Evolutionary conservation across 2,797 vertebrate genomes (phyloP).

Genomic region (Capromys pilorides): DNA sequence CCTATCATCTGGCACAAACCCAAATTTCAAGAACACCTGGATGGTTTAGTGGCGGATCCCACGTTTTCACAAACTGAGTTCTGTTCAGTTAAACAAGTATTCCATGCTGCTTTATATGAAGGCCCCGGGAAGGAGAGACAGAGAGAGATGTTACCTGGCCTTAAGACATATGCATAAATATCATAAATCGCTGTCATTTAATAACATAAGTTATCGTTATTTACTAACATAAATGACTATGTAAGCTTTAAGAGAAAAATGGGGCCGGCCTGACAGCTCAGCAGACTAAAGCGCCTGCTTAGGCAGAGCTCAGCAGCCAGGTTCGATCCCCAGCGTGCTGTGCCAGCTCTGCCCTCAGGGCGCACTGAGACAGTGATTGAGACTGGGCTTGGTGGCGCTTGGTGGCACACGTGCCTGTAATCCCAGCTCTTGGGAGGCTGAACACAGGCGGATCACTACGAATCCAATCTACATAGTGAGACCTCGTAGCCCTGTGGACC

Average conservation of each 20-base stretch:
- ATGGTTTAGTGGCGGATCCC: neutral
- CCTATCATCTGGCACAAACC: constrained; percentile 48
- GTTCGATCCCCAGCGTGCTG: too few relatives aligned
- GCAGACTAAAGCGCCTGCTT: too few relatives aligned
- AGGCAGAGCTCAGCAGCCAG: too few relatives aligned
- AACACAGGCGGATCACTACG: too few relatives aligned
- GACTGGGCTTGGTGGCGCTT: too few relatives aligned
- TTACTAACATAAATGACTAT: neutral
- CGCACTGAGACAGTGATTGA: too few relatives aligned
- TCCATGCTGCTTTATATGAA: neutral
- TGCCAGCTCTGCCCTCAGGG: too few relatives aligned
- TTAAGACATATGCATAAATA: neutral
- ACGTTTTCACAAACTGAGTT: neutral
- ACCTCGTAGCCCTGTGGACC: too few relatives aligned
- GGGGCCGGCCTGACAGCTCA: too few relatives aligned
- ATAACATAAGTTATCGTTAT: neutral
- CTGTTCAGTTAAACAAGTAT: constrained; percentile 14
- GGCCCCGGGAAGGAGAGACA: neutral
- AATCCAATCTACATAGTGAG: too few relatives aligned
- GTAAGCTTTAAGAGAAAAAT: neutral
- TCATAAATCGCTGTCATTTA: neutral
- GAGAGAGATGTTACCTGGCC: neutral
- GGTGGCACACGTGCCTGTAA: too few relatives aligned
- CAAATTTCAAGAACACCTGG: neutral
- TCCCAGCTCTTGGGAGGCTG: too few relatives aligned